These are phyloP conservation scores for Conus ventricosus DNA, from an alignment of 1,140 invertebrate genomes.

Conservation along the genomic window DNA sequence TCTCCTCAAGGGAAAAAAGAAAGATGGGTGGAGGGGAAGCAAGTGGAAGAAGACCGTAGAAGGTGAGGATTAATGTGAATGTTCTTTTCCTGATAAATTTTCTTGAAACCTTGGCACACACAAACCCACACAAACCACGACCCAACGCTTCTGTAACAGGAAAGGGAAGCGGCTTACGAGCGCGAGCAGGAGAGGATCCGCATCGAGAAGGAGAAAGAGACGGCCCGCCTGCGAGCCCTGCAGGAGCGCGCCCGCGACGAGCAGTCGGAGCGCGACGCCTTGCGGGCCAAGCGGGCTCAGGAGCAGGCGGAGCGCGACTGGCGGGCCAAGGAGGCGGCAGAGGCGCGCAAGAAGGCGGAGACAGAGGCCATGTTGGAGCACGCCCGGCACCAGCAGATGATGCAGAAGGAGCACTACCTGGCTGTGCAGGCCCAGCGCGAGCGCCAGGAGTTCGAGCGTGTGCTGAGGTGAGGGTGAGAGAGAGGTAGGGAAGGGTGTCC, in stretches of 20 bases:
- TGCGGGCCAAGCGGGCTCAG: conserved; percentile 74
- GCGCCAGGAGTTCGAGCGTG: conserved; percentile 73
- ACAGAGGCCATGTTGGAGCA: conserved; percentile 70
- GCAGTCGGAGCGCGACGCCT: conserved; percentile 72
- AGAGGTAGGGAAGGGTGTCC: not conserved
- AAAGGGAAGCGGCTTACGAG: conserved; percentile 73
- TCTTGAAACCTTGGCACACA: no score
- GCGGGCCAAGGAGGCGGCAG: conserved; percentile 73
- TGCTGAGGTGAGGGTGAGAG: conserved; percentile 67
- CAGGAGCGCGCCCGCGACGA: conserved; percentile 74
- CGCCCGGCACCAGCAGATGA: conserved; percentile 71
- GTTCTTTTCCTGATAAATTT: no score
- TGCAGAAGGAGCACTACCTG: conserved; percentile 73
- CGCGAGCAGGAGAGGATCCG: conserved; percentile 72
- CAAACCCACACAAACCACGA: no score
- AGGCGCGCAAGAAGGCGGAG: conserved; percentile 69
- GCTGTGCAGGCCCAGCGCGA: conserved; percentile 75
- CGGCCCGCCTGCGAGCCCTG: conserved; percentile 68
- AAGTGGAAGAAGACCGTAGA: no score
- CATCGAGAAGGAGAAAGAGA: conserved; percentile 75
- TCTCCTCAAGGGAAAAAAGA: no score
- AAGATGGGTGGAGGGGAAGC: no score
- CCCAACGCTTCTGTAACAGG: conserved; percentile 49
- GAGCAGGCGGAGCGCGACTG: conserved; percentile 75
- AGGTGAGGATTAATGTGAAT: no score